Evolutionary conservation across 2,113 vertebrate species (phyloP).

Genomic region (Charadrius vociferus): DNA sequence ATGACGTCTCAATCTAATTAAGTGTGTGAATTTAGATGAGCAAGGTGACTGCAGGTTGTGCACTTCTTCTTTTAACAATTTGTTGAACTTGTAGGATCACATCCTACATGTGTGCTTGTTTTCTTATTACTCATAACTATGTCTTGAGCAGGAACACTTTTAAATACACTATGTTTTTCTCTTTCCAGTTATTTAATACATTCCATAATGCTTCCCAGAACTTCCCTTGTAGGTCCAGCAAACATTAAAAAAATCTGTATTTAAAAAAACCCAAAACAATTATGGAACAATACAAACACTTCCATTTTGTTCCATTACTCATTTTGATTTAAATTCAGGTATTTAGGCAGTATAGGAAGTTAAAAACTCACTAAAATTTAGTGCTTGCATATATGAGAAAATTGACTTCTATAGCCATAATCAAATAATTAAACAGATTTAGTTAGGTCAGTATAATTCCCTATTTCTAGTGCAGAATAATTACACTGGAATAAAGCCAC

Average conservation of each 20-base stretch:
- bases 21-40: background rate
- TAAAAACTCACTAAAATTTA: constrained; percentile 15
- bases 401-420: background rate
- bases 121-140: background rate
- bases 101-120: background rate
- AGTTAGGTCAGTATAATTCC: background rate
- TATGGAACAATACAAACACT: background rate
- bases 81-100: background rate
- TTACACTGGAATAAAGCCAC: constrained; percentile 36
- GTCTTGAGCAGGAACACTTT: background rate
- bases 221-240: background rate
- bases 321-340: background rate
- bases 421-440: constrained; percentile 25
- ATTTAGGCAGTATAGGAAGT: background rate
- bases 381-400: background rate
- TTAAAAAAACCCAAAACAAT: background rate
- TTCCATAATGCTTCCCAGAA: background rate
- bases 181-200: background rate
- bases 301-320: background rate
- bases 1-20: constrained; percentile 4
- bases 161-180: background rate
- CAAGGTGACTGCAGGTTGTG: background rate
- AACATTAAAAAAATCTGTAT: background rate
- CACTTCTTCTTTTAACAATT: background rate
- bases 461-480: background rate